These are phyloP conservation scores for Drosophila micromelanica DNA, from an alignment of 1,140 invertebrate genomes.

Conservation along the genomic window DNA sequence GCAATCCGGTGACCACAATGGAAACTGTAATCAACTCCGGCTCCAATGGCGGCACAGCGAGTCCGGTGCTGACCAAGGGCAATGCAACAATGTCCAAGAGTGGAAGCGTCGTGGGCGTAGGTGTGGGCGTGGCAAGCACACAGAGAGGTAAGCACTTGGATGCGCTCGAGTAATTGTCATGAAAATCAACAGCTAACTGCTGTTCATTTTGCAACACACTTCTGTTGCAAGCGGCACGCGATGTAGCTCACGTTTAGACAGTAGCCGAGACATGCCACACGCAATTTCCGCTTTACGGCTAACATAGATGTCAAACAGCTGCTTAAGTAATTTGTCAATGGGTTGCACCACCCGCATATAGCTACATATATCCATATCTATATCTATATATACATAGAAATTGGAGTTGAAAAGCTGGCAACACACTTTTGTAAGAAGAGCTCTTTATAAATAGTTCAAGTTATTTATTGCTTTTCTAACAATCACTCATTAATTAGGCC, in stretches of 20 bases:
- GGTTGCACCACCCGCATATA: background rate
- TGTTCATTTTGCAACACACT: constrained; percentile 35
- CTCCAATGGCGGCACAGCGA: constrained; percentile 11
- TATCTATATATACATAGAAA: constrained; percentile 4
- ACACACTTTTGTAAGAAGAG: background rate
- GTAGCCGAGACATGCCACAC: constrained; percentile 13
- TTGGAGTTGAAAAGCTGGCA: constrained; percentile 1
- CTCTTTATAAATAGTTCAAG: constrained; percentile 6
- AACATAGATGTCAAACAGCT: constrained; percentile 20
- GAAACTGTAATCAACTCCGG: constrained; percentile 14
- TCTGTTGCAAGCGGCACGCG: constrained; percentile 35
- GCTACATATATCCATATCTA: constrained; percentile 1
- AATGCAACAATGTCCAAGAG: constrained; percentile 34
- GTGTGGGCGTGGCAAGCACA: constrained; percentile 28
- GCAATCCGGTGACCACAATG: constrained; percentile 18
- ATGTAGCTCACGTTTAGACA: constrained; percentile 21
- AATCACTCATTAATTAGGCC: constrained; percentile 26
- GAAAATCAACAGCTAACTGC: constrained; percentile 33
- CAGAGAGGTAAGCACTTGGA: constrained; percentile 53
- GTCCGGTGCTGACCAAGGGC: constrained; percentile 12
- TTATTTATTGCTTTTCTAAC: constrained; percentile 11
- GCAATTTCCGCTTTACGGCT: constrained; percentile 21
- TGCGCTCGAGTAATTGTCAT: background rate
- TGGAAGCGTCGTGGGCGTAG: constrained; percentile 7
- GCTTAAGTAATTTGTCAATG: constrained; percentile 33